Conservation (phyloP, 2,113 vertebrate genomes). For the Naja naja region DNA sequence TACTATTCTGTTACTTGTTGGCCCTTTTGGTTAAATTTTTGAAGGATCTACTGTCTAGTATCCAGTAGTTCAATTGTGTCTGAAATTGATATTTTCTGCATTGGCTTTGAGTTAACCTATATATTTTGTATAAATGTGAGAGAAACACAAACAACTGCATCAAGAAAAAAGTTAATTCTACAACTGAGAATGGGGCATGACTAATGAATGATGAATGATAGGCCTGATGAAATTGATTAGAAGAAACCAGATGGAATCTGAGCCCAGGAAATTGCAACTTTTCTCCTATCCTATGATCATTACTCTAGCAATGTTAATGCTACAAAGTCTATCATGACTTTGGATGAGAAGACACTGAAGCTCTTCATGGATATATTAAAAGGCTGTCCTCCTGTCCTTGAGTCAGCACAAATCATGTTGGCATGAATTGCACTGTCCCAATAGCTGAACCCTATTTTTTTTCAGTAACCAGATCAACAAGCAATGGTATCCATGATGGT, state of each 20-base stretch:
- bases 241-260: background rate
- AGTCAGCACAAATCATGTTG: background rate
- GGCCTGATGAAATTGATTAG: background rate
- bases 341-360: background rate
- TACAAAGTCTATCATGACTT: background rate
- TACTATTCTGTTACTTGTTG: background rate
- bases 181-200: background rate
- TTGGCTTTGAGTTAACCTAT: background rate
- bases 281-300: background rate
- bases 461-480: background rate
- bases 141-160: background rate
- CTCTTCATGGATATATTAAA: background rate
- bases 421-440: background rate
- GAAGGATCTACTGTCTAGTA: too few relatives aligned
- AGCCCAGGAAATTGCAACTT: background rate
- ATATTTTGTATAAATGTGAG: background rate
- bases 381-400: background rate
- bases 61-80: background rate
- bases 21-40: background rate
- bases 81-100: background rate
- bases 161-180: background rate
- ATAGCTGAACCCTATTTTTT: background rate
- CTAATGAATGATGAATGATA: background rate
- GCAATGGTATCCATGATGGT: background rate
- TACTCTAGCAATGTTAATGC: background rate